A percentile compares a stretch with the other conserved stretches of the same genome.
Conservation (phyloP, 2,113 vertebrate species). For the Labeo rohita region DNA sequence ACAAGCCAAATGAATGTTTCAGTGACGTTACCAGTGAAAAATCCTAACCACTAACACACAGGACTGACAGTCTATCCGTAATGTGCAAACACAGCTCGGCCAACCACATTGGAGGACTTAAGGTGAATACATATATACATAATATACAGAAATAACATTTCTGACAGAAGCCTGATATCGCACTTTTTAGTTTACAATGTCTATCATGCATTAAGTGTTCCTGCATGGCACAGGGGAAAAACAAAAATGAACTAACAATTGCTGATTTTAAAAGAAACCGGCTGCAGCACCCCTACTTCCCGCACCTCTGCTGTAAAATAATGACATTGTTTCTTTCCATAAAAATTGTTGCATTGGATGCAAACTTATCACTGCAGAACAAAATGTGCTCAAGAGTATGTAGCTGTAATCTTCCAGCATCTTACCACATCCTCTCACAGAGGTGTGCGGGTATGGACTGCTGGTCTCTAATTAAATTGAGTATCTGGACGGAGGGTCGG, state of each 20-base stretch:
- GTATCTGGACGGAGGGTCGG: neutral
- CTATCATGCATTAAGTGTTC: too few relatives aligned
- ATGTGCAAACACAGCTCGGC: neutral
- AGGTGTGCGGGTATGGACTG: neutral
- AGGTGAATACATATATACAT: too few relatives aligned
- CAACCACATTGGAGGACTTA: neutral
- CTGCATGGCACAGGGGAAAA: too few relatives aligned
- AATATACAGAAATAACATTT: too few relatives aligned
- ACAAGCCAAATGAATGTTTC: neutral
- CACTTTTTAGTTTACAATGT: too few relatives aligned
- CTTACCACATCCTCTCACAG: neutral
- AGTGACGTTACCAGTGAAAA: neutral
- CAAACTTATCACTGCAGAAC: neutral
- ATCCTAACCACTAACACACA: neutral
- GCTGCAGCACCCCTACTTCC: too few relatives aligned
- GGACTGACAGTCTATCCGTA: neutral
- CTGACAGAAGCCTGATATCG: too few relatives aligned
- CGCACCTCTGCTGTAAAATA: neutral
- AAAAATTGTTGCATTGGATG: neutral
- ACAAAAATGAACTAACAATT: too few relatives aligned
- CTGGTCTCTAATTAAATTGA: slow-evolving; percentile 16
- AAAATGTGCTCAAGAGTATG: neutral
- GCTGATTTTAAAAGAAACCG: too few relatives aligned
- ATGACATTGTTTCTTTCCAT: neutral
- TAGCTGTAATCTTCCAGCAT: slow-evolving; percentile 8